These are phyloP conservation scores for Hyles vespertilio DNA, from an alignment of 1,140 invertebrate species.

Conservation along the genomic window DNA sequence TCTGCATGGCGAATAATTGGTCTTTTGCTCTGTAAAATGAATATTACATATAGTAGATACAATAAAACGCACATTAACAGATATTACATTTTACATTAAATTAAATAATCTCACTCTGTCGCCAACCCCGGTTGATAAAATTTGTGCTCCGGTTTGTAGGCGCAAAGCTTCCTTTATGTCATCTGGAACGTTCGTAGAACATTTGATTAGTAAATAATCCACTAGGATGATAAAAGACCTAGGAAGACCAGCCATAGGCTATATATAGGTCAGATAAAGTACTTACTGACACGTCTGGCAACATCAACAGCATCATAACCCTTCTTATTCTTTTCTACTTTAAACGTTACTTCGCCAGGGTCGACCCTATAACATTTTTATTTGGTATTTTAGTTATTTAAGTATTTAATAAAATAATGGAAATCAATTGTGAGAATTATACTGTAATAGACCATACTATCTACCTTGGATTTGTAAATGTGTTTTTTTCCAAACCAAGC, in stretches of 20 bases:
- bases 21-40: constrained; percentile 49
- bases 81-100: background rate
- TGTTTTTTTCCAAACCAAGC: constrained; percentile 77
- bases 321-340: constrained; percentile 83
- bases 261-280: constrained; percentile 1
- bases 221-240: background rate
- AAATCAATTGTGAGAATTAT: background rate
- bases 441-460: constrained; percentile 5
- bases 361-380: constrained; percentile 78
- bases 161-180: constrained; percentile 78
- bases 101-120: constrained; percentile 80
- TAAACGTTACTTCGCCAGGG: constrained; percentile 87
- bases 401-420: background rate
- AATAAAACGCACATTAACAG: too few relatives aligned
- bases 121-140: constrained; percentile 86
- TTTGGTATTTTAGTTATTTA: background rate
- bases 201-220: constrained; percentile 4
- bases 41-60: background rate
- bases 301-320: constrained; percentile 84
- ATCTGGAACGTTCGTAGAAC: constrained; percentile 73
- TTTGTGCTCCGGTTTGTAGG: constrained; percentile 77
- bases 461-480: constrained; percentile 67
- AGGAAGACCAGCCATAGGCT: background rate
- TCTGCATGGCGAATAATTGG: constrained; percentile 45
- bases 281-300: constrained; percentile 81